These are phyloP conservation scores for Patiria pectinifera DNA, from an alignment of 53 echinoderm and acorn worm species.

Conservation along the genomic window DNA sequence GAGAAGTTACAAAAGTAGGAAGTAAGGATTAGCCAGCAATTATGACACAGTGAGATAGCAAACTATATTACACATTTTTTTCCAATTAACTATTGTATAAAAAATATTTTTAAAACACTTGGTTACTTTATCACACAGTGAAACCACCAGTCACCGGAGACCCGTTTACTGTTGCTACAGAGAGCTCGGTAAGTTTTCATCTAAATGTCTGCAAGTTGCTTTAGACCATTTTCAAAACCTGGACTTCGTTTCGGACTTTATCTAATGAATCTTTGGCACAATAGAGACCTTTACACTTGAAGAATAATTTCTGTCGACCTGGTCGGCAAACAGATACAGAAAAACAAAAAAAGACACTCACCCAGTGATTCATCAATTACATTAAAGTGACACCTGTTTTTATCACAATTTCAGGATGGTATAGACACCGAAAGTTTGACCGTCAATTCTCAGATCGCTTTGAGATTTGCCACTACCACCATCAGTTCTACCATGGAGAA, in stretches of 20 bases:
- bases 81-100: no score
- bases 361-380: no score
- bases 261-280: no score
- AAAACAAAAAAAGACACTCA: no score
- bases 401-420: constrained; percentile 67
- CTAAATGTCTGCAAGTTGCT: background rate
- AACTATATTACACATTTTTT: no score
- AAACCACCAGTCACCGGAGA: constrained; percentile 30
- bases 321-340: no score
- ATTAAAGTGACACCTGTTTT: background rate
- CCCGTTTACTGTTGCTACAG: constrained; percentile 33
- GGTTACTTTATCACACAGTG: constrained; percentile 10
- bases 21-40: no score
- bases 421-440: constrained; percentile 70
- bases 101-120: no score
- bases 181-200: constrained; percentile 43
- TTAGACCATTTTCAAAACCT: background rate
- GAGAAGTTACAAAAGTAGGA: no score
- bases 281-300: no score
- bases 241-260: background rate
- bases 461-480: constrained; percentile 85
- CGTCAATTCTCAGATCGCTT: constrained; percentile 73
- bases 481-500: constrained; percentile 80
- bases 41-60: no score
- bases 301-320: no score